Evolutionary conservation across 1,140 invertebrate species (phyloP).

Genomic region (Hycleus cichorii): DNA sequence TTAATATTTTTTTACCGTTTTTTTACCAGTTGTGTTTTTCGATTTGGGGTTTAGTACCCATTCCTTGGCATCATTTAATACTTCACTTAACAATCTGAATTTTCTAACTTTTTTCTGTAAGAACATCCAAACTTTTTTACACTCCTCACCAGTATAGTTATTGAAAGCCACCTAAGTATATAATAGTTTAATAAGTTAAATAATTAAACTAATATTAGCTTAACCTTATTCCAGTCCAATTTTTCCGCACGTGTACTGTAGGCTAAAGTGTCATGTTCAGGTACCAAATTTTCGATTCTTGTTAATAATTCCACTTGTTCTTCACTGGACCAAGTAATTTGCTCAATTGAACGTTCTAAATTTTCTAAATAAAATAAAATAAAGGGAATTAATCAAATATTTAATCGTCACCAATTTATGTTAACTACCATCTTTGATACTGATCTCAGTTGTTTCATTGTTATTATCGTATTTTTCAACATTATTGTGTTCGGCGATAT

Average conservation of each 20-base stretch:
- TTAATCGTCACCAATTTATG: too few relatives aligned
- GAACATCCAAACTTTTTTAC: slow-evolving; percentile 42
- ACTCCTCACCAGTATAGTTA: slow-evolving; percentile 40
- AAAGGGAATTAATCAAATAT: too few relatives aligned
- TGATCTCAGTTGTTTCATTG: too few relatives aligned
- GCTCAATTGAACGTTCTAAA: too few relatives aligned
- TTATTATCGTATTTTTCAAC: too few relatives aligned
- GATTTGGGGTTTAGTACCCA: slow-evolving; percentile 41
- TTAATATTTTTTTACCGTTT: background rate
- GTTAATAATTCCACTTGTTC: slow-evolving; percentile 31
- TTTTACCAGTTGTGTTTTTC: slow-evolving; percentile 15
- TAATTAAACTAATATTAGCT: slow-evolving; percentile 7
- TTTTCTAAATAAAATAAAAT: too few relatives aligned
- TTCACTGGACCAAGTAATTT: slow-evolving; percentile 23
- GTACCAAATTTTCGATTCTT: slow-evolving; percentile 32
- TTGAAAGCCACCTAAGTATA: slow-evolving; percentile 39
- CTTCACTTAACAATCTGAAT: slow-evolving; percentile 44
- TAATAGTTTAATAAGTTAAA: slow-evolving; percentile 7
- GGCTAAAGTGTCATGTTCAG: slow-evolving; percentile 29
- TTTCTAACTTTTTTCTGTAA: slow-evolving; percentile 41
- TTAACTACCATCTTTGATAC: too few relatives aligned
- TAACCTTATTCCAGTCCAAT: slow-evolving; percentile 36
- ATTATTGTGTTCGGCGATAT: too few relatives aligned
- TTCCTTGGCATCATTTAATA: slow-evolving; percentile 44
- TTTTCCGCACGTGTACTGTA: slow-evolving; percentile 29